Conservation (phyloP, 2,888 invertebrate genomes). For the Dynastes maya region DNA sequence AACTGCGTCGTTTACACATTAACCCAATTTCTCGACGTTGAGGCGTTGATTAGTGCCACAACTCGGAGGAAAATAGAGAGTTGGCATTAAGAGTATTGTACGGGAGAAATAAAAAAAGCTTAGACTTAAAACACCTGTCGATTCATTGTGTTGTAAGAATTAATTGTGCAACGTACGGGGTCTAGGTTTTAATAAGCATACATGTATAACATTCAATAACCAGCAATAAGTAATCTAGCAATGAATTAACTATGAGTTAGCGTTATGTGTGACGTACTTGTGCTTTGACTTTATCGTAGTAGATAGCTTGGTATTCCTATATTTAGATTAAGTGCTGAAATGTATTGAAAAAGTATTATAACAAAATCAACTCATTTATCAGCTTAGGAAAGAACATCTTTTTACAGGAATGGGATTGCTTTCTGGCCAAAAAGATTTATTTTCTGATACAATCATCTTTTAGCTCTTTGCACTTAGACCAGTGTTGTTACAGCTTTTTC, state of each 20-base stretch:
- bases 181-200: neutral
- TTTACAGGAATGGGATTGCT: too few relatives aligned
- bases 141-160: neutral
- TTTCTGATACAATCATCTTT: too few relatives aligned
- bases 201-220: neutral
- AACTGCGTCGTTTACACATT: conserved; percentile 6
- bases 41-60: neutral
- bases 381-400: too few relatives aligned
- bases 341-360: too few relatives aligned
- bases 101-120: neutral
- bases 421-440: too few relatives aligned
- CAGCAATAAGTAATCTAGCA: neutral
- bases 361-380: too few relatives aligned
- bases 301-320: too few relatives aligned
- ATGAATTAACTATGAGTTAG: neutral
- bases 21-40: conserved; percentile 7
- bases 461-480: too few relatives aligned
- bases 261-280: too few relatives aligned
- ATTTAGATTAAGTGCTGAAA: too few relatives aligned
- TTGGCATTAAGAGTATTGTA: conserved; percentile 1
- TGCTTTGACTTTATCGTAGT: too few relatives aligned
- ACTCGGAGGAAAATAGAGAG: conserved; percentile 4
- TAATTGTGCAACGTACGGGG: conserved; percentile 3
- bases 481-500: too few relatives aligned
- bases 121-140: conserved; percentile 3